A percentile compares a stretch with the other conserved stretches of the same genome.
phyloP scores from a whole-genome alignment of 2,113 vertebrate species.

The Colaptes auratus region DNA sequence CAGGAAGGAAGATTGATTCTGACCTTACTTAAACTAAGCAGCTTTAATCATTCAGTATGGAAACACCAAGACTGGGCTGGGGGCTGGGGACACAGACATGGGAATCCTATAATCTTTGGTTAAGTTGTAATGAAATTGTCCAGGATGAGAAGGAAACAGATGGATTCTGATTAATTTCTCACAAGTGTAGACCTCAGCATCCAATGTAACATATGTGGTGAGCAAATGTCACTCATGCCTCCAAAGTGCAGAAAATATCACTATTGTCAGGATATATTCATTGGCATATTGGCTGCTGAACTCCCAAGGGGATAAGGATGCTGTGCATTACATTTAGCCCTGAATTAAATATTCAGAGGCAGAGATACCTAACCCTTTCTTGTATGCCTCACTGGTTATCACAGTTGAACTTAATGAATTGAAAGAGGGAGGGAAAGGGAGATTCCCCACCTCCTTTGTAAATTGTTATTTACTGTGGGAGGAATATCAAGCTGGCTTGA shows the following conservation, averaged over 20 bases:
- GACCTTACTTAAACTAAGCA: constrained; percentile 79
- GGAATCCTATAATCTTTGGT: constrained; percentile 80
- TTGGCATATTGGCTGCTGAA: constrained; percentile 61
- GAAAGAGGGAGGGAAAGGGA: constrained; percentile 22
- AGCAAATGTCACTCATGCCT: constrained; percentile 66
- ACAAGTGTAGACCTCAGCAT: constrained; percentile 70
- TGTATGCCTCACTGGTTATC: constrained; percentile 54
- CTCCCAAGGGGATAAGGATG: constrained; percentile 45
- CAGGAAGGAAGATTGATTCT: constrained; percentile 76
- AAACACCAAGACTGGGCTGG: constrained; percentile 66
- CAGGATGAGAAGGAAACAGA: constrained; percentile 79
- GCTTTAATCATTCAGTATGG: constrained; percentile 76
- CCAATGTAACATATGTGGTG: constrained; percentile 69
- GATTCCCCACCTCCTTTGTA: background rate
- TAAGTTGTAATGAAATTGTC: constrained; percentile 82
- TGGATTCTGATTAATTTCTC: constrained; percentile 84
- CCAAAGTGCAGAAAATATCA: constrained; percentile 56
- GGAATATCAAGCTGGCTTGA: constrained; percentile 13
- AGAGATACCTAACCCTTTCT: constrained; percentile 56
- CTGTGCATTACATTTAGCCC: constrained; percentile 55
- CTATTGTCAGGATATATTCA: constrained; percentile 57
- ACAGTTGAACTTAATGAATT: constrained; percentile 58
- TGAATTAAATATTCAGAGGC: constrained; percentile 69
- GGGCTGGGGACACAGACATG: constrained; percentile 51
- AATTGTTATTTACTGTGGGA: constrained; percentile 52